These are phyloP conservation scores for Scaptomyza reducta DNA, from an alignment of 2,888 invertebrate genomes.

Conservation along the genomic window DNA sequence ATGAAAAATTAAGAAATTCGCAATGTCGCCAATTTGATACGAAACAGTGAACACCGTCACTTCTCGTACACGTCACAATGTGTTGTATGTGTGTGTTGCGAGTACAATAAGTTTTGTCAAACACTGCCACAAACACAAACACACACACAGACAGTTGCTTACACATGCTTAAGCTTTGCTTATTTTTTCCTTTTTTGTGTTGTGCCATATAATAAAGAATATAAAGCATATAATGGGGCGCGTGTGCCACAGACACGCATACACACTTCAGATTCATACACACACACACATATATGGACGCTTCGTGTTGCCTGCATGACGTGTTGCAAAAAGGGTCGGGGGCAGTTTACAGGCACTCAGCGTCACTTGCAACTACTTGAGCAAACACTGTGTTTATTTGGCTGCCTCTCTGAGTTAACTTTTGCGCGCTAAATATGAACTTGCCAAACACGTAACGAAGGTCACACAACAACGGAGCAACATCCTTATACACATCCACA, in stretches of 20 bases:
- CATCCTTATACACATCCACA: conserved; percentile 26
- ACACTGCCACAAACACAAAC: conserved; percentile 28
- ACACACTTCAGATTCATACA: neutral
- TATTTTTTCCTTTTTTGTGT: neutral
- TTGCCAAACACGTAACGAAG: conserved; percentile 79
- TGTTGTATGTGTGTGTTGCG: conserved; percentile 7
- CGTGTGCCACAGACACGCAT: conserved; percentile 67
- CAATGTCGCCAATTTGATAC: conserved; percentile 72
- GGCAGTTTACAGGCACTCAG: conserved; percentile 51
- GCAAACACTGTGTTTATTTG: conserved; percentile 67
- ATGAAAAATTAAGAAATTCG: conserved; percentile 75
- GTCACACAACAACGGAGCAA: conserved; percentile 61
- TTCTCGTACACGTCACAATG: conserved; percentile 14
- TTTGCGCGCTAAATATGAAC: conserved; percentile 76
- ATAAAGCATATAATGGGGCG: conserved; percentile 67
- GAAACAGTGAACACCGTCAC: conserved; percentile 23
- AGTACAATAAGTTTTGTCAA: conserved; percentile 58
- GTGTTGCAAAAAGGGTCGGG: neutral
- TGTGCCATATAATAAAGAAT: conserved; percentile 64
- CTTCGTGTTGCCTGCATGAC: conserved; percentile 6
- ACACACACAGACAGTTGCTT: conserved; percentile 23
- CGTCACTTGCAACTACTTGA: conserved; percentile 72
- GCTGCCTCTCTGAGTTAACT: conserved; percentile 63
- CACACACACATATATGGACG: too few species aligned
- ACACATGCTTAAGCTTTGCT: conserved; percentile 58